Conservation (phyloP, 2,113 vertebrate genomes). For the Poeciliopsis turrubarensis region DNA sequence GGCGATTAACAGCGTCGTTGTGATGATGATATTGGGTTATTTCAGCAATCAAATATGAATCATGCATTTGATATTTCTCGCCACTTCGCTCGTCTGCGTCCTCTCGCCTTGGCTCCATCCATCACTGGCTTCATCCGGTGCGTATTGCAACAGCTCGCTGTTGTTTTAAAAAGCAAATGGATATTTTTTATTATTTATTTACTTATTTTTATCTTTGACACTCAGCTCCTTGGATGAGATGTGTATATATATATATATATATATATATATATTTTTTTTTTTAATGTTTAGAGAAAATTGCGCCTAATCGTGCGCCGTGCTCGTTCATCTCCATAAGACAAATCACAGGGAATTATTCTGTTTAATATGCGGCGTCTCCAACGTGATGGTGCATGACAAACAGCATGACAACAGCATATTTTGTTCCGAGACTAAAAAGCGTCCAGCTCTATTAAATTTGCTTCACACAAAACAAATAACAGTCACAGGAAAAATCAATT, state of each 20-base stretch:
- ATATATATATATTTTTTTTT: background rate
- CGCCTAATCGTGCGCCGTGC: background rate
- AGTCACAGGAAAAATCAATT: background rate
- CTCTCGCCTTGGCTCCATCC: slow-evolving; percentile 75
- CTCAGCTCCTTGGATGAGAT: slow-evolving; percentile 5
- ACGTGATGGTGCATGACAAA: slow-evolving; percentile 57
- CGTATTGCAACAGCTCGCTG: slow-evolving; percentile 61
- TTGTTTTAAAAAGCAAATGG: background rate
- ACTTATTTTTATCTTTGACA: slow-evolving; percentile 4
- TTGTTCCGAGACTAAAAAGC: slow-evolving; percentile 44
- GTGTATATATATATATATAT: background rate
- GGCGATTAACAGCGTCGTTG: slow-evolving; percentile 70
- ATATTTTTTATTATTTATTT: background rate
- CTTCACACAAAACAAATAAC: slow-evolving; percentile 6
- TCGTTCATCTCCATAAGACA: background rate
- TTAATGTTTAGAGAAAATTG: background rate
- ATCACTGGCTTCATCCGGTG: slow-evolving; percentile 78
- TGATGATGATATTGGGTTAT: slow-evolving; percentile 77
- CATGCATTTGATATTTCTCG: slow-evolving; percentile 84
- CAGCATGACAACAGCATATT: slow-evolving; percentile 53
- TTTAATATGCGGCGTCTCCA: slow-evolving; percentile 58
- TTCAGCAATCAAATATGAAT: slow-evolving; percentile 83
- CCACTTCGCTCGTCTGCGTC: slow-evolving; percentile 81
- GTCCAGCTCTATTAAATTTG: slow-evolving; percentile 17
- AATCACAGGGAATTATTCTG: slow-evolving; percentile 14